Conservation (phyloP, 2,888 invertebrate species). For the Petrolisthes manimaculis region DNA sequence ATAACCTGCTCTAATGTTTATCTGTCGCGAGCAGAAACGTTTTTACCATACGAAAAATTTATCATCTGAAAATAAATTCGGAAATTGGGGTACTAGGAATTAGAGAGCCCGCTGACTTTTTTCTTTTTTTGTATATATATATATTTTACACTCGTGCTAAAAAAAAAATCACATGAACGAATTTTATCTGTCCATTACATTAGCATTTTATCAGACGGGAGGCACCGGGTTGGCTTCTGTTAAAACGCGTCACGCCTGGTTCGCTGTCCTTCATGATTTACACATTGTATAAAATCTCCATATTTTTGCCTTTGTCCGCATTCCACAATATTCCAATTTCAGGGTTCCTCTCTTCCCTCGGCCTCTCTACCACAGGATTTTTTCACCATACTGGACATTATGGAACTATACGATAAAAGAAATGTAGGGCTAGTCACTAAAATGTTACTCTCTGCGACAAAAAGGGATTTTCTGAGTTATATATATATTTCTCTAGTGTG, state of each 20-base stretch:
- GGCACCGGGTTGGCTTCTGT: slow-evolving; percentile 13
- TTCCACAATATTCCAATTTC: slow-evolving; percentile 28
- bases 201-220: slow-evolving; percentile 39
- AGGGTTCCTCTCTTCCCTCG: neutral
- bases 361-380: neutral
- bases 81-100: neutral
- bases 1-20: neutral
- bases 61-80: too few relatives aligned
- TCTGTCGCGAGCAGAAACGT: too few relatives aligned
- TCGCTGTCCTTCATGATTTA: slow-evolving; percentile 37
- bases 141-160: neutral
- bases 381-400: neutral
- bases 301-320: slow-evolving; percentile 43
- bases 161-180: neutral
- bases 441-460: too few relatives aligned
- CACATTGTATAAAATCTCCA: slow-evolving; percentile 49
- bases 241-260: slow-evolving; percentile 33
- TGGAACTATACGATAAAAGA: too few relatives aligned
- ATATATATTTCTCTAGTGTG: too few relatives aligned
- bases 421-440: too few relatives aligned
- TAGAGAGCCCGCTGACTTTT: neutral
- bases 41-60: too few relatives aligned
- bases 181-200: slow-evolving; percentile 17
- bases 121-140: neutral
- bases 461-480: too few relatives aligned